Conservation (phyloP, 2,797 vertebrate species). For the Helicolenus hilgendorfi region DNA sequence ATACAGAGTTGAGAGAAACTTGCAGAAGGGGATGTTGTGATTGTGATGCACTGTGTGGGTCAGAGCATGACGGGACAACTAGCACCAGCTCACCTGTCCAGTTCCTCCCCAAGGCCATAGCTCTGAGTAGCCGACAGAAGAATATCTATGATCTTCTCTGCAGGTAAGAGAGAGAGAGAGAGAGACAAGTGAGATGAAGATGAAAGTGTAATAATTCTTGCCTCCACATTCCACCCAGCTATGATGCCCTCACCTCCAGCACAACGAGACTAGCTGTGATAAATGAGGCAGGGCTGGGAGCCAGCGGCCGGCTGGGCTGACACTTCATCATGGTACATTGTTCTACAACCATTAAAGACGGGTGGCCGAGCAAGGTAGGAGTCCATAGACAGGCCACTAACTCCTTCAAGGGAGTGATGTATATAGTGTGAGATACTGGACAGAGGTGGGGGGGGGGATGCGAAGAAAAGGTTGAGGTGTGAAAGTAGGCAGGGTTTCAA, state of each 20-base stretch:
- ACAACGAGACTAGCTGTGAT: conserved; percentile 3
- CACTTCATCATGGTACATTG: background rate
- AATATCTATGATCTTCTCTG: conserved; percentile 79
- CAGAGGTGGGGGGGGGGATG: background rate
- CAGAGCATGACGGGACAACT: background rate
- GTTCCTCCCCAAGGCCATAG: conserved; percentile 73
- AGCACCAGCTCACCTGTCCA: conserved; percentile 74
- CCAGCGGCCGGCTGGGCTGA: conserved; percentile 37
- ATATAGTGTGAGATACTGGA: background rate
- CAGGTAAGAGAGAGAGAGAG: conserved; percentile 12
- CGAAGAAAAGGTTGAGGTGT: conserved; percentile 4
- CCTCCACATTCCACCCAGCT: background rate
- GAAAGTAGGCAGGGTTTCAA: background rate
- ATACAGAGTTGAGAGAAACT: background rate
- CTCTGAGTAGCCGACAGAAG: conserved; percentile 74
- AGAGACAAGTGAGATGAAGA: background rate
- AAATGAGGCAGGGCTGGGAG: background rate
- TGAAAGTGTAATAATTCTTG: background rate
- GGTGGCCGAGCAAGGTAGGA: background rate
- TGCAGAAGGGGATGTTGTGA: background rate
- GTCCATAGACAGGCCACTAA: background rate
- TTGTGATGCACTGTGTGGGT: background rate
- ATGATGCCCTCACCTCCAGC: background rate
- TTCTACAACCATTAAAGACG: conserved; percentile 30
- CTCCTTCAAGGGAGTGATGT: background rate